phyloP scores from a whole-genome alignment of 2,797 vertebrate species.

The Galaxias olidus region DNA sequence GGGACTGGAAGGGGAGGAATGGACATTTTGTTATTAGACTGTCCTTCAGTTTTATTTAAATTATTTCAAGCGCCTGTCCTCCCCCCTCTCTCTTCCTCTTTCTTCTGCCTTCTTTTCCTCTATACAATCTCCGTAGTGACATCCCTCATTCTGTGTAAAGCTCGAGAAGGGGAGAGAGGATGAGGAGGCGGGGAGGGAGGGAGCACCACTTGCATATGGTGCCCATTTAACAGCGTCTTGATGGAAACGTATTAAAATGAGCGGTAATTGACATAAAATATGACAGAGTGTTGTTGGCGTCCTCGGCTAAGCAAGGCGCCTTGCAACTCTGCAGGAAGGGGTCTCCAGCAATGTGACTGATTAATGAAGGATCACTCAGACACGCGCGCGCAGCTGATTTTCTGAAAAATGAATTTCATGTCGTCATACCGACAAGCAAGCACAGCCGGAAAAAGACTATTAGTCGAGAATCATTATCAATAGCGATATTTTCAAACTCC shows the following conservation, averaged over 20 bases:
- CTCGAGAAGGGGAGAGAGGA: slow-evolving; percentile 74
- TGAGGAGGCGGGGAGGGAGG: slow-evolving; percentile 61
- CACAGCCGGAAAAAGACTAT: slow-evolving; percentile 97
- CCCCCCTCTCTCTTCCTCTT: slow-evolving; percentile 39
- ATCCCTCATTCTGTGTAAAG: slow-evolving; percentile 88
- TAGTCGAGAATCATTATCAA: slow-evolving; percentile 98
- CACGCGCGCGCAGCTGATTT: slow-evolving; percentile 90
- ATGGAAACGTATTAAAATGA: slow-evolving; percentile 94
- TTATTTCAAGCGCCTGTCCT: slow-evolving; percentile 78
- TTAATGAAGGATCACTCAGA: slow-evolving; percentile 92
- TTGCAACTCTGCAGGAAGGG: slow-evolving; percentile 84
- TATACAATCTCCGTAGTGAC: slow-evolving; percentile 82
- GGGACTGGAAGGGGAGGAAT: slow-evolving; percentile 72
- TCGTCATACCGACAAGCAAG: slow-evolving; percentile 91
- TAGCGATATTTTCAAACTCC: slow-evolving; percentile 99
- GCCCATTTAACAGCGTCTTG: slow-evolving; percentile 92
- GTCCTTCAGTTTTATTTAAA: slow-evolving; percentile 94
- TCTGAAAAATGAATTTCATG: slow-evolving; percentile 99
- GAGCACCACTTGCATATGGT: slow-evolving; percentile 90
- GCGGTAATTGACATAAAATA: slow-evolving; percentile 99
- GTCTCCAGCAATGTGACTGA: slow-evolving; percentile 90
- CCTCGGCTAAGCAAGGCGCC: slow-evolving; percentile 88
- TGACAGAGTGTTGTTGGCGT: slow-evolving; percentile 95
- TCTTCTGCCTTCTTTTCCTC: slow-evolving; percentile 49
- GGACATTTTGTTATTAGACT: slow-evolving; percentile 95